Percentiles rank a stretch among this genome's conserved stretches.
Conservation (phyloP, 2,888 invertebrate species). For the Hylaea fasciaria region DNA sequence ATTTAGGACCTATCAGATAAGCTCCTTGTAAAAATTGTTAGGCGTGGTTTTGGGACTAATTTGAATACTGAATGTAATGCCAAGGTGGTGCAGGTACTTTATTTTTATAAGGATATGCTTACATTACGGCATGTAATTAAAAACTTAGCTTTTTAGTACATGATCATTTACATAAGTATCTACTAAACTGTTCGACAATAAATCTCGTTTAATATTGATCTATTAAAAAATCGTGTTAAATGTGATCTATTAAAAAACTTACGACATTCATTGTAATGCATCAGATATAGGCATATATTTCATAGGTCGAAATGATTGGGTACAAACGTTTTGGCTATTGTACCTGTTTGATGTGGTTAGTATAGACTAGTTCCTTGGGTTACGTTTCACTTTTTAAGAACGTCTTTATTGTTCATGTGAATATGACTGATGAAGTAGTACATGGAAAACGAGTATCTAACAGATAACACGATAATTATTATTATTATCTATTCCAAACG, state of each 20-base stretch:
- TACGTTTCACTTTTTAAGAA: slow-evolving; percentile 19
- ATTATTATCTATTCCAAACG: too few species aligned
- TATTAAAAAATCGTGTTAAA: too few species aligned
- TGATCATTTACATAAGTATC: neutral
- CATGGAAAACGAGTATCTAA: too few species aligned
- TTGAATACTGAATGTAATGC: slow-evolving; percentile 60
- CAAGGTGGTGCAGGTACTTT: slow-evolving; percentile 55
- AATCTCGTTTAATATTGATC: too few species aligned
- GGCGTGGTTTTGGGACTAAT: slow-evolving; percentile 48
- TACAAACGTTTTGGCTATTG: slow-evolving; percentile 18
- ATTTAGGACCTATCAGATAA: slow-evolving; percentile 23
- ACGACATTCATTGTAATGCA: slow-evolving; percentile 61
- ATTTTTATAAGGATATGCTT: neutral
- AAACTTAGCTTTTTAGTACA: neutral
- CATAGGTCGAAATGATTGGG: slow-evolving; percentile 27
- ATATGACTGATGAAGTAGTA: too few species aligned
- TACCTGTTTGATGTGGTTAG: slow-evolving; percentile 18
- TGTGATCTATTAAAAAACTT: slow-evolving; percentile 60
- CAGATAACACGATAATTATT: too few species aligned
- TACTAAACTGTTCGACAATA: neutral
- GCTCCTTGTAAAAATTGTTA: slow-evolving; percentile 31
- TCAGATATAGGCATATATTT: slow-evolving; percentile 32
- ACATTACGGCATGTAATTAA: neutral
- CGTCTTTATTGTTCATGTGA: too few species aligned
- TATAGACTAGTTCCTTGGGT: slow-evolving; percentile 17